Evolutionary conservation across 1,140 invertebrate species (phyloP).

Genomic region (Arctopsyche grandis): DNA sequence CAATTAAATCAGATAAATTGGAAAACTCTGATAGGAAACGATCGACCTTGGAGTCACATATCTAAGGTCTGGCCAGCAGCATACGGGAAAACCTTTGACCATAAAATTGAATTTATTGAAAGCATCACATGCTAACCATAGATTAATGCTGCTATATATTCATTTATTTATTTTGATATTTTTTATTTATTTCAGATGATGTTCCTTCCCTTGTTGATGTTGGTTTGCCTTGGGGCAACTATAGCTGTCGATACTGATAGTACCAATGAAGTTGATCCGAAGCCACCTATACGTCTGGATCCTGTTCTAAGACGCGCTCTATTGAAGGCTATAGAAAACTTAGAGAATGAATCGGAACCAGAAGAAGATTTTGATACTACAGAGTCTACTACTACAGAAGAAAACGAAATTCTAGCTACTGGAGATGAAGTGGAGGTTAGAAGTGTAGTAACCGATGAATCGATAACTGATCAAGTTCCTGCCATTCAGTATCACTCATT

Average conservation of each 20-base stretch:
- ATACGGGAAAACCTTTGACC: too few species aligned
- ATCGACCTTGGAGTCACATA: too few species aligned
- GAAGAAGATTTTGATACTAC: slow-evolving; percentile 57
- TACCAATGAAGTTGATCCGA: slow-evolving; percentile 53
- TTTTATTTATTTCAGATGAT: slow-evolving; percentile 51
- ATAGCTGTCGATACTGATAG: slow-evolving; percentile 34
- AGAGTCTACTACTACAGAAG: slow-evolving; percentile 50
- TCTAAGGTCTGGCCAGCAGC: too few species aligned
- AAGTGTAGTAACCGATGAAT: slow-evolving; percentile 42
- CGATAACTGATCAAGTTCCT: slow-evolving; percentile 45
- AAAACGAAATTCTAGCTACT: slow-evolving; percentile 56
- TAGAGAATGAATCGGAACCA: slow-evolving; percentile 67
- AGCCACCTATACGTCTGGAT: slow-evolving; percentile 71
- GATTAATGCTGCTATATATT: not conserved
- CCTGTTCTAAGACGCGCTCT: slow-evolving; percentile 75
- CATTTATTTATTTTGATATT: slow-evolving; percentile 21
- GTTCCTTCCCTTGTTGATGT: slow-evolving; percentile 20
- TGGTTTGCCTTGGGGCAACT: slow-evolving; percentile 27
- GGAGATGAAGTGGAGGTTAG: slow-evolving; percentile 53
- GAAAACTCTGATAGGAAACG: too few species aligned
- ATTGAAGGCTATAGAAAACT: slow-evolving; percentile 74
- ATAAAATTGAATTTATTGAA: too few species aligned
- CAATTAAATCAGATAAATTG: too few species aligned
- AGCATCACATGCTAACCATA: too few species aligned
- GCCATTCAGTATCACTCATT: slow-evolving; percentile 61